These are phyloP conservation scores for Lumbricus terrestris DNA, from an alignment of 2,888 invertebrate species.

Conservation along the genomic window DNA sequence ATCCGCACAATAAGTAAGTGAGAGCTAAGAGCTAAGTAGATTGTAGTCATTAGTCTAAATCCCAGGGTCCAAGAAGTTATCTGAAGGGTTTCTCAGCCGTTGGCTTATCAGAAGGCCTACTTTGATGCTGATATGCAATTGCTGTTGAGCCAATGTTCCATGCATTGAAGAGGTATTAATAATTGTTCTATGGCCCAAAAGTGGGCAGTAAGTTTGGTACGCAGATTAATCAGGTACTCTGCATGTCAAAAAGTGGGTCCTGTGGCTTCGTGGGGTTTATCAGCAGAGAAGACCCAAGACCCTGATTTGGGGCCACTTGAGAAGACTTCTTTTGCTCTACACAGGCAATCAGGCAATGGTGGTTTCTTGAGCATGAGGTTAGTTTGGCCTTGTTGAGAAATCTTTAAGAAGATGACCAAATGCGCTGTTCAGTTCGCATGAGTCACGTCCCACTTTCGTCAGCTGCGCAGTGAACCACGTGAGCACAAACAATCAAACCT, in stretches of 20 bases:
- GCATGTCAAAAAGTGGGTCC: neutral
- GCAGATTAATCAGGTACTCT: neutral
- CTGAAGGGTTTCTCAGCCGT: neutral
- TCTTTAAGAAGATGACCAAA: neutral
- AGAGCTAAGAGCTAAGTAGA: neutral
- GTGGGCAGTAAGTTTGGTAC: neutral
- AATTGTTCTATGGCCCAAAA: neutral
- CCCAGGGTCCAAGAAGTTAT: neutral
- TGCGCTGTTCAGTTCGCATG: neutral
- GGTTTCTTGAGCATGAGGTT: neutral
- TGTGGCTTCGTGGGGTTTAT: neutral
- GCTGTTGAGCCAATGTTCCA: neutral
- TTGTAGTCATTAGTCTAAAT: neutral
- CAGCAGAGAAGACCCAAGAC: neutral
- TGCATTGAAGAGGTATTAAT: neutral
- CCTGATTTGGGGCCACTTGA: neutral
- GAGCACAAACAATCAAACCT: too few species aligned
- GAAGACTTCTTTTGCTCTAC: neutral
- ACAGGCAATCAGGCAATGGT: too few species aligned
- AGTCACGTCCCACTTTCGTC: neutral
- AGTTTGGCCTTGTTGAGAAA: neutral
- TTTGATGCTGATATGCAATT: neutral
- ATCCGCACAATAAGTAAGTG: neutral
- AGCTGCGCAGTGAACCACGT: too few species aligned
- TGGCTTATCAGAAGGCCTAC: conserved; percentile 3